phyloP scores from a whole-genome alignment of 2,113 vertebrate genomes.

The Rhinoptilus africanus region DNA sequence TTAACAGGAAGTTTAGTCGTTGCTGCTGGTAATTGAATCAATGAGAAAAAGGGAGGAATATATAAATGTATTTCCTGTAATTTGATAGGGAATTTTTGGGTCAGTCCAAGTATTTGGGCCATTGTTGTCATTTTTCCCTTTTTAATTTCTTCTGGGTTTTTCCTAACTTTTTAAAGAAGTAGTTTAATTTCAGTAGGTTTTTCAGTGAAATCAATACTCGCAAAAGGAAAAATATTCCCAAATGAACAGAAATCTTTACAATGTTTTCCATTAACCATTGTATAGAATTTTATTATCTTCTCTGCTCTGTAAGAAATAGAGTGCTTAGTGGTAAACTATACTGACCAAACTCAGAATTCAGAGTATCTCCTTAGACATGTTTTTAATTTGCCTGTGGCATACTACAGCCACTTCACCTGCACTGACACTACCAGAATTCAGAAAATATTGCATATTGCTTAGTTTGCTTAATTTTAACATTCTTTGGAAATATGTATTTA shows the following conservation, averaged over 20 bases:
- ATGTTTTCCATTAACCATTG: not conserved
- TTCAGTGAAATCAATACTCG: not conserved
- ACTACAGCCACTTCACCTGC: not conserved
- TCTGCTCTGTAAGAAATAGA: not conserved
- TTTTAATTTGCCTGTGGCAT: not conserved
- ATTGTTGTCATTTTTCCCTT: not conserved
- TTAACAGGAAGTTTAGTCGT: not conserved
- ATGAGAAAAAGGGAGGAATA: fast-evolving
- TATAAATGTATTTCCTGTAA: not conserved
- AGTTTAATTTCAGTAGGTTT: not conserved
- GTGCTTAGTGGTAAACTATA: not conserved
- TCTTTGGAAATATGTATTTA: not conserved
- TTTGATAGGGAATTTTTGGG: not conserved
- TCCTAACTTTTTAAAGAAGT: not conserved
- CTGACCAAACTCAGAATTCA: not conserved
- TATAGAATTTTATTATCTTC: not conserved
- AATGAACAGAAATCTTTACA: not conserved
- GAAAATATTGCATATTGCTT: not conserved
- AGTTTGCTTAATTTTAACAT: not conserved
- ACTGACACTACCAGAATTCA: not conserved
- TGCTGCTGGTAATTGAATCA: not conserved
- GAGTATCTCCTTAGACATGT: not conserved
- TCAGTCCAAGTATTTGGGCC: not conserved
- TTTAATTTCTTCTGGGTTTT: not conserved
- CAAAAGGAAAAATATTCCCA: not conserved